Evolutionary conservation across 2,888 invertebrate species (phyloP).

Genomic region (Nineta flava): DNA sequence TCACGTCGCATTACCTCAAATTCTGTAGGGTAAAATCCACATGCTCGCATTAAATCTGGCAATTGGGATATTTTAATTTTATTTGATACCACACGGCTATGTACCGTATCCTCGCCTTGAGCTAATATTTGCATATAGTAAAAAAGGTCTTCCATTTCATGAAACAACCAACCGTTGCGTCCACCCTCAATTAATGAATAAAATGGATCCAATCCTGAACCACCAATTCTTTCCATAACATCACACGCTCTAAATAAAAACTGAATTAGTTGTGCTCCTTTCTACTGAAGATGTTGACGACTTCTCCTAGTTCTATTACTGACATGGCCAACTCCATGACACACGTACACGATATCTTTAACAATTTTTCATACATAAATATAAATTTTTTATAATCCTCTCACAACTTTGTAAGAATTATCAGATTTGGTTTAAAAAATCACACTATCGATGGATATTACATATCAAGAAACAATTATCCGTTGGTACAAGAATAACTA

Average conservation of each 20-base stretch:
- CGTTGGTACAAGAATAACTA: too few relatives aligned
- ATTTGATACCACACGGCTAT: constrained; percentile 40
- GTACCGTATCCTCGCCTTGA: constrained; percentile 50
- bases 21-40: constrained; percentile 60
- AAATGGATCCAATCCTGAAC: constrained; percentile 45
- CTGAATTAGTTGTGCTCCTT: neutral
- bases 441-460: too few relatives aligned
- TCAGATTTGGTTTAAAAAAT: too few relatives aligned
- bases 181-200: constrained; percentile 57
- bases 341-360: too few relatives aligned
- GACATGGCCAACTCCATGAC: too few relatives aligned
- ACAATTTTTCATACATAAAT: too few relatives aligned
- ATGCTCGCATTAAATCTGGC: constrained; percentile 55
- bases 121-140: constrained; percentile 61
- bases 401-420: too few relatives aligned
- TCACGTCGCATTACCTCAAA: constrained; percentile 36
- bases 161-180: constrained; percentile 49
- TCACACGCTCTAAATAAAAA: constrained; percentile 31
- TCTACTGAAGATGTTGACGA: neutral
- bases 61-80: constrained; percentile 46
- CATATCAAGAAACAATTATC: too few relatives aligned
- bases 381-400: too few relatives aligned
- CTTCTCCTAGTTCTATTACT: too few relatives aligned
- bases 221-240: constrained; percentile 32
- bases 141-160: constrained; percentile 57